phyloP scores from a whole-genome alignment of 2,113 vertebrate species.

The Rhegmatorhina hoffmannsi region DNA sequence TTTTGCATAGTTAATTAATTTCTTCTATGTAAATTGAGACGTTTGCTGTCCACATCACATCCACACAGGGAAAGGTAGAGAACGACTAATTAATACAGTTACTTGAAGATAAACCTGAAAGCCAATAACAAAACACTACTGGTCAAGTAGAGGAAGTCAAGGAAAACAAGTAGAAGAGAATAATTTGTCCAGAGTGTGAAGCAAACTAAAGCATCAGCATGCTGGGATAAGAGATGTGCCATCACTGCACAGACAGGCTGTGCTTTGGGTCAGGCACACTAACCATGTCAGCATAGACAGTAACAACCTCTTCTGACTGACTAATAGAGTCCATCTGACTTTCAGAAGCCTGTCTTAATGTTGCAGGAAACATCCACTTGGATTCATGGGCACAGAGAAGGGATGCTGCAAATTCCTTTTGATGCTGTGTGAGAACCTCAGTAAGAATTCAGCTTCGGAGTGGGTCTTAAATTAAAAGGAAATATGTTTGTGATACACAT shows the following conservation, averaged over 20 bases:
- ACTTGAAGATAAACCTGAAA: neutral
- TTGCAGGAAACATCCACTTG: neutral
- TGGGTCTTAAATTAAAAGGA: neutral
- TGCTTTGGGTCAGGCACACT: neutral
- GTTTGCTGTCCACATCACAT: neutral
- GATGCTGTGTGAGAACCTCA: neutral
- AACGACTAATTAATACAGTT: neutral
- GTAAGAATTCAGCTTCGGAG: neutral
- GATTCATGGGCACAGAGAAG: neutral
- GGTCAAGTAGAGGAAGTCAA: neutral
- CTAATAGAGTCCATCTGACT: neutral
- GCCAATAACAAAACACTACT: neutral
- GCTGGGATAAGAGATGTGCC: neutral
- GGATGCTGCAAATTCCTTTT: neutral
- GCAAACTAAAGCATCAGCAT: neutral
- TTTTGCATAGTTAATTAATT: neutral
- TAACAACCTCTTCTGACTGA: neutral
- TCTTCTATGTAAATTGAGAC: neutral
- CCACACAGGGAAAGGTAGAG: neutral
- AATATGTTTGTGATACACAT: neutral
- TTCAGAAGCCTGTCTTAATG: neutral
- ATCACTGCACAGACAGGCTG: neutral
- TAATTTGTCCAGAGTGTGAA: neutral
- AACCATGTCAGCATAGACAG: neutral
- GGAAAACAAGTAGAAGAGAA: neutral